Evolutionary conservation across 2,113 vertebrate genomes (phyloP).

Genomic region (Chloropsis cyanopogon): DNA sequence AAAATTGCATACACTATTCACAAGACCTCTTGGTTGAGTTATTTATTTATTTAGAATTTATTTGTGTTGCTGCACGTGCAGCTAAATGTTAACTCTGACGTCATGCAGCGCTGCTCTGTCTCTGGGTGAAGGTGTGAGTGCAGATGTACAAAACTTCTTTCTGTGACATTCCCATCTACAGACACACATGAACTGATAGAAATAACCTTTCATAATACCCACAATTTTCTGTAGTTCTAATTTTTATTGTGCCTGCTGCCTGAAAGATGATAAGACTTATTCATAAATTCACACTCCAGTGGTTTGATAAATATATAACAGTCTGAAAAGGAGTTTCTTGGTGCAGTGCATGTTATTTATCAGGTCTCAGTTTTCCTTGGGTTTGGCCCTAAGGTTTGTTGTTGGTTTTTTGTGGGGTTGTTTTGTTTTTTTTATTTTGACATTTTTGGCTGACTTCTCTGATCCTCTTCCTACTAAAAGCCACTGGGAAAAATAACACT

Average conservation of each 20-base stretch:
- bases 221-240: conserved; percentile 61
- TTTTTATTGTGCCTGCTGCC: conserved; percentile 67
- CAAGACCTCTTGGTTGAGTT: neutral
- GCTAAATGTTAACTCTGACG: neutral
- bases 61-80: neutral
- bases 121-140: neutral
- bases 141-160: conserved; percentile 1
- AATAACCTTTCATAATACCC: conserved; percentile 52
- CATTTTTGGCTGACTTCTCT: conserved; percentile 52
- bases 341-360: conserved; percentile 71
- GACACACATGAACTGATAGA: conserved; percentile 7
- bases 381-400: conserved; percentile 40
- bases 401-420: neutral
- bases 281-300: conserved; percentile 73
- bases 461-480: conserved; percentile 29
- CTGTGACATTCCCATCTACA: conserved; percentile 37
- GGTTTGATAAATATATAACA: conserved; percentile 78
- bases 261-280: conserved; percentile 71
- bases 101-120: neutral
- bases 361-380: conserved; percentile 55
- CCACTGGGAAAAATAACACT: conserved; percentile 43
- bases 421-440: conserved; percentile 23
- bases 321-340: conserved; percentile 68
- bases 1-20: neutral
- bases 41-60: neutral